Evolutionary conservation across 2,797 vertebrate species (phyloP), one percentile per base, ranked within the genome.

Genomic region (Botia kubotai): DNA sequence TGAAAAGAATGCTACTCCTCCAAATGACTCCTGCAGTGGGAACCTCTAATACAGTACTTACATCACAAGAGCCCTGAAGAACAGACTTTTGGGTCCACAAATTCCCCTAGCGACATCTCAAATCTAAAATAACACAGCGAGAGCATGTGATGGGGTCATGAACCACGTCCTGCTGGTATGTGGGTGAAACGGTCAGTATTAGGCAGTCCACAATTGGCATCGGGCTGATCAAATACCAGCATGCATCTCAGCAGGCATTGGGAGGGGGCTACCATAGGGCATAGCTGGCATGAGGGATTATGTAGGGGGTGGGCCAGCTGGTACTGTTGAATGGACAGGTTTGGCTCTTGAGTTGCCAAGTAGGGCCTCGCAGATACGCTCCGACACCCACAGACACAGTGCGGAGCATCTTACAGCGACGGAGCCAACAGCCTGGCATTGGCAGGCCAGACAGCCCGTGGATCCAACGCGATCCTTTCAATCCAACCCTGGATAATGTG

Each of bases 1-100:
- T 77, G 72, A 82, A 80, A 88, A 87, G 84, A 87, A 89, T 89
- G 87, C 83, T 84, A 87, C 88, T 90, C 83, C 88, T 6, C 1
- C 52, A 66, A 73, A 73, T 67, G 50, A 67, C 52, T 74, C 79
- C 50, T 66, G 33, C 23, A 62, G 39, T 48, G 52, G 33, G 39
- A 58, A 29, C 17, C 60, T 55, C 36, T 48, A 80, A 67, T 58
- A 80, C 36, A 48, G 23, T 57, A 36, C 36, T 55, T 3, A 0
- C 29, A n/a, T 55, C 69, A 29, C 60, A 66, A 46, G 4, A 72
- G 57, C 68, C 68, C 43, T 17, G n/a, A 55, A 43, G 39, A 0
- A 21, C 52, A 29, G 78, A 80, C 57, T 33, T 72, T 50, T 43
- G 55, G 2, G n/a, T 29, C 69, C 55, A 72, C 29, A 79, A 80